Evolutionary conservation across 2,888 invertebrate genomes (phyloP).

Genomic region (Drosophila ochracea): DNA sequence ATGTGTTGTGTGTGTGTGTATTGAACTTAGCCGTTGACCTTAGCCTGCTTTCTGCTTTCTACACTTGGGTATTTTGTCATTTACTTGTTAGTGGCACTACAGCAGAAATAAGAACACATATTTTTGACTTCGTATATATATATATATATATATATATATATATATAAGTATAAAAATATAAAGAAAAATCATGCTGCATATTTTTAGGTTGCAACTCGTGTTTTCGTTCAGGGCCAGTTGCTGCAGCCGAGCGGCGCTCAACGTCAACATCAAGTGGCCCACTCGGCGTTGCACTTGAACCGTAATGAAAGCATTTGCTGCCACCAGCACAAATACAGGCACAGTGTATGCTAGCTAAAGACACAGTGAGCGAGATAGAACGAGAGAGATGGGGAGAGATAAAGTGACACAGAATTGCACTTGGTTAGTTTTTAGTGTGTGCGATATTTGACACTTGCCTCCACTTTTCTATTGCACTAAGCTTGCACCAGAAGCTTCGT

Average conservation of each 20-base stretch:
- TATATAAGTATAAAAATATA: not conserved
- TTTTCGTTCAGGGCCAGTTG: constrained; percentile 54
- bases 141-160: not conserved
- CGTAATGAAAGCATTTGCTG: constrained; percentile 78
- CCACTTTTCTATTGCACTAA: constrained; percentile 46
- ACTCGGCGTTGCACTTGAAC: constrained; percentile 78
- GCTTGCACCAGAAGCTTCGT: not conserved
- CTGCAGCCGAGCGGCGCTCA: constrained; percentile 36
- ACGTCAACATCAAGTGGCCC: constrained; percentile 70
- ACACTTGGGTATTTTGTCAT: constrained; percentile 64
- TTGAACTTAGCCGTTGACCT: constrained; percentile 77
- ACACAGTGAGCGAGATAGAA: not conserved
- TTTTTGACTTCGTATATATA: not conserved
- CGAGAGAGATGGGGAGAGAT: constrained; percentile 5
- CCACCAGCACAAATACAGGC: constrained; percentile 53
- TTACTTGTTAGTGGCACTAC: constrained; percentile 57
- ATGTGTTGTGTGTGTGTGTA: constrained; percentile 48
- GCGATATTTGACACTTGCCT: constrained; percentile 70
- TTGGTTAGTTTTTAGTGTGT: constrained; percentile 60
- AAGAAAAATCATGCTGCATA: constrained; percentile 57
- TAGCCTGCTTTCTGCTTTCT: constrained; percentile 63
- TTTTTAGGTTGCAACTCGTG: constrained; percentile 56
- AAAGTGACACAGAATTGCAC: constrained; percentile 32
- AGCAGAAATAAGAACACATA: constrained; percentile 15
- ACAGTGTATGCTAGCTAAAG: not conserved